Evolutionary conservation across 2,113 vertebrate genomes (phyloP).

Genomic region (Rhinolophus ferrumequinum): DNA sequence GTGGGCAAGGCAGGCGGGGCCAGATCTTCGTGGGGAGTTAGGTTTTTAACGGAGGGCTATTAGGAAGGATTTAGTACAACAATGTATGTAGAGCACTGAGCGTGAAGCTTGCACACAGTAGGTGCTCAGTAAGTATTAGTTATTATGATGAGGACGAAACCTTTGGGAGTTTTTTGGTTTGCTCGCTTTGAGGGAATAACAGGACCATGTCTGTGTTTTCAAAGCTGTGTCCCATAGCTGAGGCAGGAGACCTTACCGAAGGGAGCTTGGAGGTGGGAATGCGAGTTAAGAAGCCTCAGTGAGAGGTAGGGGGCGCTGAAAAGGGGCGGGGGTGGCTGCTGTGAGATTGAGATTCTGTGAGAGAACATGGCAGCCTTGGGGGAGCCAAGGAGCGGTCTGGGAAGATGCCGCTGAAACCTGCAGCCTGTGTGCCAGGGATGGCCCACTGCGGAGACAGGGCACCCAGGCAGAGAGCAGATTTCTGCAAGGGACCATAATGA

Average conservation of each 20-base stretch:
- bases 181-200: not conserved
- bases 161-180: not conserved
- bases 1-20: not conserved
- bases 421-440: not conserved
- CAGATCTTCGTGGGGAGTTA: not conserved
- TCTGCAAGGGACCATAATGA: not conserved
- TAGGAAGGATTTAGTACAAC: not conserved
- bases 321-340: not conserved
- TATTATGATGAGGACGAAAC: not conserved
- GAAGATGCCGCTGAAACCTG: not conserved
- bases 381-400: fast-evolving
- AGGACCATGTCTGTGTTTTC: not conserved
- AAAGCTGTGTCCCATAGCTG: not conserved
- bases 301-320: too few relatives aligned
- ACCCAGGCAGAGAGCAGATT: not conserved
- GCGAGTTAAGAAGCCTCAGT: not conserved
- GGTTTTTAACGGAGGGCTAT: not conserved
- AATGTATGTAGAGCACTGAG: not conserved
- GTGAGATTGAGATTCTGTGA: not conserved
- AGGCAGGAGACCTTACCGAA: not conserved
- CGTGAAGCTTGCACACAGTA: not conserved
- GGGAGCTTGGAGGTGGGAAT: not conserved
- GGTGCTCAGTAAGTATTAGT: not conserved
- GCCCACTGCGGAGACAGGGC: fast-evolving
- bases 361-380: not conserved